phyloP scores from a whole-genome alignment of 2,113 vertebrate genomes.

The Neotragus moschatus region DNA sequence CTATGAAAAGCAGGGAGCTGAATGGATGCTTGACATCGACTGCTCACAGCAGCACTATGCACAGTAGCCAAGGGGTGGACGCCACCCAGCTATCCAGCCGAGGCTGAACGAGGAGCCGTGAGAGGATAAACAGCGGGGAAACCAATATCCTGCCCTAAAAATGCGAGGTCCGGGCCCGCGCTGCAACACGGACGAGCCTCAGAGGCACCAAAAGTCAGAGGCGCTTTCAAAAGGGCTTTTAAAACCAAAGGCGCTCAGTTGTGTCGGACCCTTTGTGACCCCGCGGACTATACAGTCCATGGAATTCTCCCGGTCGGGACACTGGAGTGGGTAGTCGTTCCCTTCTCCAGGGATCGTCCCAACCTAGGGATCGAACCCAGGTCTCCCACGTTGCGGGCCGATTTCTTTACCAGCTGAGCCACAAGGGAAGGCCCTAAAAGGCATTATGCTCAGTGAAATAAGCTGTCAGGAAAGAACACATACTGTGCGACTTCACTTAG shows the following conservation, averaged over 20 bases:
- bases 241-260: not conserved
- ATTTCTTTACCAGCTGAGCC: not conserved
- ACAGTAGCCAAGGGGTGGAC: not conserved
- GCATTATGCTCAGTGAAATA: not conserved
- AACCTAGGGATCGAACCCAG: not conserved
- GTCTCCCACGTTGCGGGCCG: not conserved
- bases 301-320: not conserved
- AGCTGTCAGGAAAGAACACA: not conserved
- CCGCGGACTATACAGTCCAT: not conserved
- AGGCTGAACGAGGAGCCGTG: not conserved
- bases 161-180: not conserved
- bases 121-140: rapidly evolving
- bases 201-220: not conserved
- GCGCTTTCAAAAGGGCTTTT: not conserved
- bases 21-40: not conserved
- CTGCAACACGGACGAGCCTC: not conserved
- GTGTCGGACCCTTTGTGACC: not conserved
- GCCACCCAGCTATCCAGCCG: not conserved
- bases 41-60: not conserved
- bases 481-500: not conserved
- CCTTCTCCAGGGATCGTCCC: not conserved
- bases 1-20: not conserved
- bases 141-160: not conserved
- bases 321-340: rapidly evolving
- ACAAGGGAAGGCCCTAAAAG: not conserved